Percentiles rank a stretch among this genome's conserved stretches.
phyloP scores from a whole-genome alignment of 2,113 vertebrate genomes.

The Stictonetta naevosa region DNA sequence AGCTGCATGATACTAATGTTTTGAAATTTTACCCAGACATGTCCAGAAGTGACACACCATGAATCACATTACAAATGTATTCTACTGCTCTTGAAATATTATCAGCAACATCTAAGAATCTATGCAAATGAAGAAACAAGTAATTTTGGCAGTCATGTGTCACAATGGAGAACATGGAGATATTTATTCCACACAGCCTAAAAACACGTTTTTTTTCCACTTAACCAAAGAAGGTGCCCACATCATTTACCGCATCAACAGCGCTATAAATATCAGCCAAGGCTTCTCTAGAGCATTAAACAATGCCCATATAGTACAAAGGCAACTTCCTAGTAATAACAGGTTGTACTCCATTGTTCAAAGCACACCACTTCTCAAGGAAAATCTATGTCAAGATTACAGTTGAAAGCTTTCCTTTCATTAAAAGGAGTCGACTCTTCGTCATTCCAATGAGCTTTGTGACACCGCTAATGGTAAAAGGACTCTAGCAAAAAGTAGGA shows the following conservation, averaged over 20 bases:
- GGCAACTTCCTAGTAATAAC: slow-evolving; percentile 8
- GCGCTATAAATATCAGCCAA: neutral
- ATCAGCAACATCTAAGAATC: neutral
- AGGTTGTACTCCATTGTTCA: neutral
- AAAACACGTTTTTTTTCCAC: neutral
- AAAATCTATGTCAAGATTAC: slow-evolving; percentile 7
- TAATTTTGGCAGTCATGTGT: neutral
- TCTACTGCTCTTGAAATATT: neutral
- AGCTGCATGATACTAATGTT: neutral
- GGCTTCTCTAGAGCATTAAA: slow-evolving; percentile 4
- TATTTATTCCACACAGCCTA: neutral
- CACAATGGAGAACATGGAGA: neutral
- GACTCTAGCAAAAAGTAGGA: neutral
- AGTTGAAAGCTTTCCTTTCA: neutral
- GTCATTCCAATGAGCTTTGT: neutral
- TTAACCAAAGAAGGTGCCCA: neutral
- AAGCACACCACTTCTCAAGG: neutral
- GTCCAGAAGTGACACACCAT: neutral
- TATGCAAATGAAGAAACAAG: neutral
- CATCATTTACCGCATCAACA: neutral
- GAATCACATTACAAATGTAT: neutral
- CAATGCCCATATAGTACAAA: neutral
- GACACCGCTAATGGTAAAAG: neutral
- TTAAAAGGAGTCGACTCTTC: neutral
- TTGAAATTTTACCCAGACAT: neutral